Percentiles rank a stretch among this genome's conserved stretches.
phyloP scores from a whole-genome alignment of 2,888 invertebrate species.

The Microplitis manilae region DNA sequence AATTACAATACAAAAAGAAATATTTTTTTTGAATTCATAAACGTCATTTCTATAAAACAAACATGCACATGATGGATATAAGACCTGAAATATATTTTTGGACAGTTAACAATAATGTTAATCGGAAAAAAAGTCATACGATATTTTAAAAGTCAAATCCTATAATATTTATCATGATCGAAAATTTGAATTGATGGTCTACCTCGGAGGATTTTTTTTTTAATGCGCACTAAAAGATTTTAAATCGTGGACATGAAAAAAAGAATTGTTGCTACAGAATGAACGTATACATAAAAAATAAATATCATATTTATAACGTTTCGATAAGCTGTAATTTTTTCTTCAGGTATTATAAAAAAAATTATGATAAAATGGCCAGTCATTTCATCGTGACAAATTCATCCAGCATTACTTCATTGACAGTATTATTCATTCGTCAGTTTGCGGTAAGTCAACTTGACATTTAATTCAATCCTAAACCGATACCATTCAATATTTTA shows the following conservation, averaged over 20 bases:
- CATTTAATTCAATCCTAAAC: not conserved
- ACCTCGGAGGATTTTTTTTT: not conserved
- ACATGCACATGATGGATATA: not conserved
- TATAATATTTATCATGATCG: not conserved
- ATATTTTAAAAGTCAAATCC: not conserved
- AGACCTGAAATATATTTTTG: not conserved
- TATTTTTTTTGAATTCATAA: not conserved
- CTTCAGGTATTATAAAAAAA: not conserved
- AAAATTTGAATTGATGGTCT: not conserved
- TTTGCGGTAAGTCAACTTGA: not conserved
- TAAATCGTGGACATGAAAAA: too few relatives aligned
- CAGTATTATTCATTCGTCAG: not conserved
- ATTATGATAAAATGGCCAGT: not conserved
- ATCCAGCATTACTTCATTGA: not conserved
- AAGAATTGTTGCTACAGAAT: too few relatives aligned
- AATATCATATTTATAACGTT: not conserved
- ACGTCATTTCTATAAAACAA: not conserved
- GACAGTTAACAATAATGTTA: not conserved
- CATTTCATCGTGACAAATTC: slow-evolving; percentile 1
- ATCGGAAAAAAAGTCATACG: not conserved
- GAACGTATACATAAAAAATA: not conserved
- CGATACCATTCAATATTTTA: not conserved
- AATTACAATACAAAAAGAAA: not conserved
- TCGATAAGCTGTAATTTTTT: not conserved
- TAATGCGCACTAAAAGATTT: too few relatives aligned